Base-by-base conservation (phyloP, 2,113 vertebrate species). In the Electrona antarctica region DNA sequence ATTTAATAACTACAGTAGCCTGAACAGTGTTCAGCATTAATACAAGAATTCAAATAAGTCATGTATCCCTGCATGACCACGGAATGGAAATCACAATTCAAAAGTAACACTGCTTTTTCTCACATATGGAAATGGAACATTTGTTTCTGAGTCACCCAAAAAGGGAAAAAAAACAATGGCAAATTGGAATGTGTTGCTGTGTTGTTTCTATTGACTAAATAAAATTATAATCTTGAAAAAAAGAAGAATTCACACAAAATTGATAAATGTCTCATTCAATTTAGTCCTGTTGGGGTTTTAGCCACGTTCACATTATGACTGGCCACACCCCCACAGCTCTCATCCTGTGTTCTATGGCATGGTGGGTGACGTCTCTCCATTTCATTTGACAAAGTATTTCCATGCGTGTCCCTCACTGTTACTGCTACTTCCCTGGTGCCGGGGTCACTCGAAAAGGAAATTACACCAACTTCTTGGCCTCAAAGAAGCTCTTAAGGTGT, bases 401-500 rank as follows among this genome's bases (percentile, higher is more conserved):
- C 7, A 28, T 60, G 0, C 4, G 9, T 9, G 29, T 48, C 2
- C 8, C 2, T 21, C 21, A 1, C 21, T 2, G 7, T 61, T 51
- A 0, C 0, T 2, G 14, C 51, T 0, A 33, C 50, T 21, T 61
- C 54, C 33, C 62, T 2, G 15, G 52, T 2, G 14, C 64, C 6
- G 60, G 28, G 0, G 2, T 1, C 1, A 8, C 14, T 45, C 33
- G 41, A 21, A 2, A n/a, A 4, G 8, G 13, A 50, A 0, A 2
- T 79, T 92, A 98, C 77, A 98, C 96, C 81, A 98, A 84, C 70
- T 98, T 98, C 89, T 98, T 98, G 79, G 96, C 96, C 83, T 98
- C 96, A 12, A 98, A 98, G 89, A 98, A 98, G 85, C 96, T 96
- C 83, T 98, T 98, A 73, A 98, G 95, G 67, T 98, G 97, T 60